Evolutionary conservation across 2,888 invertebrate genomes (phyloP), one percentile per base, ranked within the genome.

Genomic region (Lottia gigantea): DNA sequence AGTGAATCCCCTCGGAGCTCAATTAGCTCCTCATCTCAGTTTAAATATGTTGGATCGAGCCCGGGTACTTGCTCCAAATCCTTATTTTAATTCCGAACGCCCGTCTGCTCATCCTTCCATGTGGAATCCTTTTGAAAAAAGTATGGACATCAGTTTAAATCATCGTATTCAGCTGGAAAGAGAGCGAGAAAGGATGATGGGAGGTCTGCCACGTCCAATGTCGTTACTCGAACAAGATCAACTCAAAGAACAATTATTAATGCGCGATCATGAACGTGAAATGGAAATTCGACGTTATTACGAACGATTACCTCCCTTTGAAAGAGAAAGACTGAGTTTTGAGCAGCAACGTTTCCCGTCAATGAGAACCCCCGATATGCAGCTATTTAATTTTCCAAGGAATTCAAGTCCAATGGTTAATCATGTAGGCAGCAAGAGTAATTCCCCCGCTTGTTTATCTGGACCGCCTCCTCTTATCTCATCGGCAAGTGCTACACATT

Each of bases 391-490:
- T 65, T 82, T 80, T 73, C 72, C 78, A 12, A 70, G 82, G 65
- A 83, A 81, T 62, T 72, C 82, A n/a, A 83, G 82, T 66, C 83
- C 84, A 15, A 81, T 81, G 72, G 75, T 83, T 49, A 78, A 76
- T 66, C 82, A 80, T 46, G 19, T 71, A 8, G 64, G 73, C 31
- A 69, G 72, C 66, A 85, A 82, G 67, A 79, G 79, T 19, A 80
- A 79, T 49, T 84, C 85, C 19, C 85, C 84, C 4, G 79, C 82
- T n/a, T 75, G 77, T 69, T 72, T 81, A 11, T 79, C 80, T 11
- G 82, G 83, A 3, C 85, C 84, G 7, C 85, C 85, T 6, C 85
- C 85, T 0, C 78, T 84, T 61, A 83, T 85, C 26, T 82, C 83
- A 49, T 83, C 84, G 61, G 80, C 79, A n/a, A 80, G 76, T 71